Base-by-base conservation (phyloP, 2,797 vertebrate species). In the Brachyrhaphis roseni region DNA sequence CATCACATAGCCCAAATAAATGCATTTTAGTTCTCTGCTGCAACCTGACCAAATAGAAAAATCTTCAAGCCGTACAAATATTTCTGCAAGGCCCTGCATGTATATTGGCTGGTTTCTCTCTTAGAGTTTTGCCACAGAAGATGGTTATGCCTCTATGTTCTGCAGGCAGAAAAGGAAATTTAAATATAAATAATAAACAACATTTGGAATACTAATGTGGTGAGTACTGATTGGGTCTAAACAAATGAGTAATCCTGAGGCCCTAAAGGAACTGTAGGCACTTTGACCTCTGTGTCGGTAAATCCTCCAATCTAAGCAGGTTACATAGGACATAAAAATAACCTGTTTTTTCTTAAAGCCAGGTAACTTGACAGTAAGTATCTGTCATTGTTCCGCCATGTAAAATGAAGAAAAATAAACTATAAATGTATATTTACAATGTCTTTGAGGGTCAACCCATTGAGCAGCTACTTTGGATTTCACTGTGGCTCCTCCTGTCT, bases 141-240 rank as follows among this genome's bases (percentile, higher is more conserved):
- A 85, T 83, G 79, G 78, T 31, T 82, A 55, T 81, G 87, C 80
- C 75, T 73, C 49, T 57, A 80, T 86, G 85, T 80, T 90, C 91
- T 84, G 86, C 75, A 62, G 90, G 84, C 84, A 75, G 70, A 76
- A 75, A 78, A 86, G 84, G 73, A 68, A 80, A 86, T 93, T 90
- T 88, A 83, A 86, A 79, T 87, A 76, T 90, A 86, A 79, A 89
- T 43, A 89, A 89, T 86, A 91, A 86, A 88, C 84, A 88, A 74
- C 83, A 92, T 90, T 89, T 88, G 86, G 87, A 91, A 92, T 91
- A 77, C 89, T 93, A 94, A 93, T 94, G 84, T 79, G 76, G 72
- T 59, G 81, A 57, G 82, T 72, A 15, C 64, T 82, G 89, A 88
- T 85, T 82, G 86, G 84, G 36, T 79, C 76, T 5, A 59, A 81